Percentiles rank a stretch among this genome's conserved stretches.
phyloP scores from a whole-genome alignment of 2,113 vertebrate genomes.

The Eidolon helvum region DNA sequence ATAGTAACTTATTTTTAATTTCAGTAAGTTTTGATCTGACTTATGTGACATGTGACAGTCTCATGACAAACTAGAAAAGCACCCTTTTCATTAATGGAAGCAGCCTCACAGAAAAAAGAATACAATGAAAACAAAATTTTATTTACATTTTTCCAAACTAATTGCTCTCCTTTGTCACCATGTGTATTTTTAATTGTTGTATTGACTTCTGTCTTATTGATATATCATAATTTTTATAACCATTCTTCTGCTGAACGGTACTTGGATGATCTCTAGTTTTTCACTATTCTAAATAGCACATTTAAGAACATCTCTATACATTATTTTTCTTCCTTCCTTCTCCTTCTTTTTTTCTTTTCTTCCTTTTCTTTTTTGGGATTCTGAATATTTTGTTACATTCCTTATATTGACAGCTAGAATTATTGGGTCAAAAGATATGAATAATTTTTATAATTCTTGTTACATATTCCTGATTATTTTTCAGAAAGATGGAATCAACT shows the following conservation, averaged over 20 bases:
- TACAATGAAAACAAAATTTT: neutral
- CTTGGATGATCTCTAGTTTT: neutral
- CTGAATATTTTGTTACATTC: neutral
- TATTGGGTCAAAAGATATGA: constrained; percentile 11
- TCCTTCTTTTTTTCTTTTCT: neutral
- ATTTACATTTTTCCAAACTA: neutral
- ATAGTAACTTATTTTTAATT: constrained; percentile 27
- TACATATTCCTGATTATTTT: neutral
- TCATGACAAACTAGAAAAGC: neutral
- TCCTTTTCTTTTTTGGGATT: neutral
- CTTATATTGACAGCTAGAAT: constrained; percentile 1
- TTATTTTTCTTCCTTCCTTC: neutral
- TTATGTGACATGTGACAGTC: neutral
- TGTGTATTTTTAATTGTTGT: neutral
- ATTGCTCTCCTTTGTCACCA: neutral
- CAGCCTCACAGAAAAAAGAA: neutral
- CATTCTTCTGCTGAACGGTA: neutral
- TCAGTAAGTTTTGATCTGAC: constrained; percentile 17
- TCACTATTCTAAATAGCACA: neutral
- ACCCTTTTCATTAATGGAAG: neutral
- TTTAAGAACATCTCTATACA: neutral
- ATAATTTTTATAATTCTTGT: neutral
- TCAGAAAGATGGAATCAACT: neutral
- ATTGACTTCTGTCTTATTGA: neutral
- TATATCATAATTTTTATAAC: neutral